A percentile compares a stretch with the other conserved stretches of the same genome.
Evolutionary conservation across 2,797 vertebrate genomes (phyloP).

Genomic region (Loriculus beryllinus): DNA sequence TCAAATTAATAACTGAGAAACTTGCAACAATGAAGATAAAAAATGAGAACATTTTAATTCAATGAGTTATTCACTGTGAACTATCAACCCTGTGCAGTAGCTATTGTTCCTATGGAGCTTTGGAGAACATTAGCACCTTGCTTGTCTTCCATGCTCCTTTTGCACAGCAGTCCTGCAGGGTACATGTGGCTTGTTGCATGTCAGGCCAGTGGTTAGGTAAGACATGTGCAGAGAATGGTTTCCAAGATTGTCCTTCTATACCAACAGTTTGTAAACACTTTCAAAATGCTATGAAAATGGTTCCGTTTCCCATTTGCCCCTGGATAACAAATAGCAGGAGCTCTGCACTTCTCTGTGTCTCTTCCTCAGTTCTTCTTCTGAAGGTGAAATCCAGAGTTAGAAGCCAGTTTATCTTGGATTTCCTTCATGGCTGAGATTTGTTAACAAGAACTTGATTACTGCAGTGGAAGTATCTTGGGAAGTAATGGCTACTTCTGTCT

Average conservation of each 20-base stretch:
- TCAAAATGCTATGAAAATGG: neutral
- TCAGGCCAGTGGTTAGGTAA: neutral
- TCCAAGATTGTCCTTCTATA: constrained; percentile 1
- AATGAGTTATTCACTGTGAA: neutral
- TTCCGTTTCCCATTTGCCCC: neutral
- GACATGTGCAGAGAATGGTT: neutral
- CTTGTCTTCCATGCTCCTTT: neutral
- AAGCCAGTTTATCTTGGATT: neutral
- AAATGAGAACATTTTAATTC: neutral
- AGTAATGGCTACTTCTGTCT: constrained; percentile 39
- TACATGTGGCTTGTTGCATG: neutral
- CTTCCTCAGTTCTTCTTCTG: neutral
- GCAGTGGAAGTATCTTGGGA: neutral
- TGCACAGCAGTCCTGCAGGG: neutral
- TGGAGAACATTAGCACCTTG: neutral
- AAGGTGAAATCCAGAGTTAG: neutral
- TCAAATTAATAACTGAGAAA: neutral
- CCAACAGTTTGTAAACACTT: neutral
- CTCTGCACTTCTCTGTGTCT: neutral
- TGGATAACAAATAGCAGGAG: neutral
- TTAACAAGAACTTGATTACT: constrained; percentile 33
- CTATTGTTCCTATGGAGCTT: neutral
- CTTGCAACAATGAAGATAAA: neutral
- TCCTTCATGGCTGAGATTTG: constrained; percentile 1
- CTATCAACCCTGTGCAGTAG: neutral